Conservation (phyloP, 1,140 invertebrate species). For the Eciton burchellii region DNA sequence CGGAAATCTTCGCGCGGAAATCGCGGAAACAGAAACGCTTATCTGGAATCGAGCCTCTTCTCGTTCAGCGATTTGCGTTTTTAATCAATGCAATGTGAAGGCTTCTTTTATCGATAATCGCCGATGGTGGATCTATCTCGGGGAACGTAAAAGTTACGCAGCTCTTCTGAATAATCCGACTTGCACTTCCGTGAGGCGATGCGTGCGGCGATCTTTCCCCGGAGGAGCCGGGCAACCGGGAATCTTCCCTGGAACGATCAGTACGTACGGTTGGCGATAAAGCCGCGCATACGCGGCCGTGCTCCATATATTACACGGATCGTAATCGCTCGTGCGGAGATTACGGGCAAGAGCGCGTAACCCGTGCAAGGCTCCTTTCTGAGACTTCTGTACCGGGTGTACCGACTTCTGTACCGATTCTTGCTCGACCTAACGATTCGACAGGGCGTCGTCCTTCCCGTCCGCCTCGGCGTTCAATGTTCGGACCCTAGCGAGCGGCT, state of each 20-base stretch:
- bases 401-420: conserved; percentile 74
- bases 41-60: background rate
- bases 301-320: conserved; percentile 66
- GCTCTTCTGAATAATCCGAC: conserved; percentile 42
- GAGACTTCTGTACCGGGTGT: conserved; percentile 41
- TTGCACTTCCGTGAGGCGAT: conserved; percentile 52
- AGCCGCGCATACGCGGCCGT: conserved; percentile 47
- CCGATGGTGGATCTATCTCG: background rate
- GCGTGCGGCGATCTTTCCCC: conserved; percentile 21
- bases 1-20: no score
- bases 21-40: background rate
- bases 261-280: conserved; percentile 51
- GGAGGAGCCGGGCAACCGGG: conserved; percentile 15
- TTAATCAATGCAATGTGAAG: background rate
- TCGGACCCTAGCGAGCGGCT: background rate
- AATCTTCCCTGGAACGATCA: conserved; percentile 60
- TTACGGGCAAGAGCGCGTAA: conserved; percentile 49
- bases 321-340: conserved; percentile 67
- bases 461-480: background rate
- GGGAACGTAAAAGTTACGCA: conserved; percentile 39
- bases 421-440: conserved; percentile 72
- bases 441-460: conserved; percentile 25
- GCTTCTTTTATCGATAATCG: background rate
- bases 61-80: background rate
- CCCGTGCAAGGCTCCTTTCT: conserved; percentile 49